Conservation (phyloP, 37 sponge, comb jelly and placozoan genomes). For the Hexactinellida sp. region DNA sequence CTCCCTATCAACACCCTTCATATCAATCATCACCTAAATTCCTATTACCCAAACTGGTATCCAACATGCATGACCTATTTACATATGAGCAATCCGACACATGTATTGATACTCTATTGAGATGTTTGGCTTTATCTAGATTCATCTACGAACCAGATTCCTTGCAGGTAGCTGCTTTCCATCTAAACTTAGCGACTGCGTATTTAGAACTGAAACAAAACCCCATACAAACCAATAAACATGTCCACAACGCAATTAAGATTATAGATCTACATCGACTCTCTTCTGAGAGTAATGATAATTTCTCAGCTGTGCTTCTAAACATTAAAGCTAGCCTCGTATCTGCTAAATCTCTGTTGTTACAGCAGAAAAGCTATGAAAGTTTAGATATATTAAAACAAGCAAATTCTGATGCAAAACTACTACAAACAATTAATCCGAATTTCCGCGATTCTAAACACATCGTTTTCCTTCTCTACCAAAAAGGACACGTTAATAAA, state of each 20-base stretch:
- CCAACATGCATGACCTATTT: not conserved
- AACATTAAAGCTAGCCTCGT: not conserved
- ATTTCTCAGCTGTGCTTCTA: not conserved
- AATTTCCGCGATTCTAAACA: not conserved
- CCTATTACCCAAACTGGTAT: not conserved
- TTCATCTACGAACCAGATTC: constrained; percentile 8
- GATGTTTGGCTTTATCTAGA: not conserved
- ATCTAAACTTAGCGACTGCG: not conserved
- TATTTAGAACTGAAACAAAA: constrained; percentile 9
- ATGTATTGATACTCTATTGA: not conserved
- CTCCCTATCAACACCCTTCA: not conserved
- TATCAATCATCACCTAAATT: constrained; percentile 7
- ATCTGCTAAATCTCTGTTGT: not conserved
- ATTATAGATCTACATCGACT: not conserved
- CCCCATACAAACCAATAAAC: not conserved
- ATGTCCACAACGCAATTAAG: not conserved
- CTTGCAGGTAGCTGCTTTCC: not conserved
- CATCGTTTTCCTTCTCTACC: not conserved
- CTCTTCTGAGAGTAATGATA: not conserved
- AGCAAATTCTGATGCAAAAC: not conserved
- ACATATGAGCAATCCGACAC: not conserved
- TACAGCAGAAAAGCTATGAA: not conserved
- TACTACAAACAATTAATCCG: not conserved
- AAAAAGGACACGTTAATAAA: not conserved
- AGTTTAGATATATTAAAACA: not conserved